phyloP scores from a whole-genome alignment of 2,113 vertebrate genomes.

The Microcebus jonahi region DNA sequence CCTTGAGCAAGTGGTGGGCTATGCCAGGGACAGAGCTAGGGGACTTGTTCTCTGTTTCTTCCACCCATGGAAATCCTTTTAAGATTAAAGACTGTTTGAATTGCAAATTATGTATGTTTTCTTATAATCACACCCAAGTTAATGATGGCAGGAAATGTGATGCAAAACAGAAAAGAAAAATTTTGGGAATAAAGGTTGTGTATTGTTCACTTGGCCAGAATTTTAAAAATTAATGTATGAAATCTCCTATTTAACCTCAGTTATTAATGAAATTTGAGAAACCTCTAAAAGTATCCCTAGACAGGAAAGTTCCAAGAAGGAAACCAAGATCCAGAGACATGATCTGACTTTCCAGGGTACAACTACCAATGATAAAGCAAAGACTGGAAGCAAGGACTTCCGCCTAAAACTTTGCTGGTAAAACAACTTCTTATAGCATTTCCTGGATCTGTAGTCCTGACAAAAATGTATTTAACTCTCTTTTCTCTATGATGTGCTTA shows the following conservation, averaged over 20 bases:
- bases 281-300: neutral
- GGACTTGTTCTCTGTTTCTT: slow-evolving; percentile 75
- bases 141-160: slow-evolving; percentile 71
- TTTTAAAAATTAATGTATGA: neutral
- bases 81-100: slow-evolving; percentile 83
- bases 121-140: slow-evolving; percentile 71
- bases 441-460: neutral
- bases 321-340: neutral
- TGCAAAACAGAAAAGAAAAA: slow-evolving; percentile 53
- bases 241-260: neutral
- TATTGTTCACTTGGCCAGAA: slow-evolving; percentile 64
- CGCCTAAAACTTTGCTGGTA: neutral
- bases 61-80: slow-evolving; percentile 80
- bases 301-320: neutral
- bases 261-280: neutral
- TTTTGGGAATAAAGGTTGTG: neutral
- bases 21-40: slow-evolving; percentile 75
- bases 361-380: neutral
- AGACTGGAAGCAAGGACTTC: neutral
- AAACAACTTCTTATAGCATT: neutral
- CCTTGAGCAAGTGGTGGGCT: slow-evolving; percentile 77
- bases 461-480: neutral
- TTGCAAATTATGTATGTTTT: slow-evolving; percentile 81
- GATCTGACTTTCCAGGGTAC: neutral
- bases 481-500: neutral